phyloP scores from a whole-genome alignment of 2,888 invertebrate species.

The Perizoma flavofasciatum region DNA sequence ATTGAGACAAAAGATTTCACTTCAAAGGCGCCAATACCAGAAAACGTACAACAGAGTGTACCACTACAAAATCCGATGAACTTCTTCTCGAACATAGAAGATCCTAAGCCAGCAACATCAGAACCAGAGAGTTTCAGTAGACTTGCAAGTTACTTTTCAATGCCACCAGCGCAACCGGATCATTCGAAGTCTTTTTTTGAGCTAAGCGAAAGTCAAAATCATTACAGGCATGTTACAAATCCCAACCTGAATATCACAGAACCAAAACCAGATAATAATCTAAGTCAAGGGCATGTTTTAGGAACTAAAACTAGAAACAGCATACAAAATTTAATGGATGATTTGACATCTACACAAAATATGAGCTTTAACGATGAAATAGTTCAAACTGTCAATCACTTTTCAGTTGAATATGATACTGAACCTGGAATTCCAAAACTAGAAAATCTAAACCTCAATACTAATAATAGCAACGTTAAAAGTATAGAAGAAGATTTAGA shows the following conservation, averaged over 20 bases:
- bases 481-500: slow-evolving; percentile 5
- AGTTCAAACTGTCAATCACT: slow-evolving; percentile 65
- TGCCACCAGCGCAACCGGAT: slow-evolving; percentile 66
- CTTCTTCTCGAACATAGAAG: slow-evolving; percentile 51
- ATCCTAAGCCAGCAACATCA: slow-evolving; percentile 14
- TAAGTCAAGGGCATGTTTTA: slow-evolving; percentile 47
- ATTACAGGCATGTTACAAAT: slow-evolving; percentile 59
- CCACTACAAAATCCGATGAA: slow-evolving; percentile 61
- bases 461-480: slow-evolving; percentile 3
- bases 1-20: slow-evolving; percentile 1
- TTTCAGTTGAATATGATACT: slow-evolving; percentile 63
- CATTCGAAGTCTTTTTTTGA: slow-evolving; percentile 80
- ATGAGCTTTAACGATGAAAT: slow-evolving; percentile 54
- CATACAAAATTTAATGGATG: slow-evolving; percentile 61
- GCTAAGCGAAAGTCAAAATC: slow-evolving; percentile 74
- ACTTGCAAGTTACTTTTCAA: slow-evolving; percentile 72
- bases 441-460: slow-evolving; percentile 6
- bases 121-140: slow-evolving; percentile 56
- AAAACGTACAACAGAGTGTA: slow-evolving; percentile 24
- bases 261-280: slow-evolving; percentile 1
- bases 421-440: slow-evolving; percentile 3
- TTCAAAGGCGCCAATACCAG: slow-evolving; percentile 14
- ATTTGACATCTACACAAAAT: slow-evolving; percentile 62
- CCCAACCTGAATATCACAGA: slow-evolving; percentile 9
- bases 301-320: slow-evolving; percentile 38